Evolutionary conservation across 2,797 vertebrate genomes (phyloP), one percentile per base, ranked within the genome.

Genomic region (Paguma larvata): DNA sequence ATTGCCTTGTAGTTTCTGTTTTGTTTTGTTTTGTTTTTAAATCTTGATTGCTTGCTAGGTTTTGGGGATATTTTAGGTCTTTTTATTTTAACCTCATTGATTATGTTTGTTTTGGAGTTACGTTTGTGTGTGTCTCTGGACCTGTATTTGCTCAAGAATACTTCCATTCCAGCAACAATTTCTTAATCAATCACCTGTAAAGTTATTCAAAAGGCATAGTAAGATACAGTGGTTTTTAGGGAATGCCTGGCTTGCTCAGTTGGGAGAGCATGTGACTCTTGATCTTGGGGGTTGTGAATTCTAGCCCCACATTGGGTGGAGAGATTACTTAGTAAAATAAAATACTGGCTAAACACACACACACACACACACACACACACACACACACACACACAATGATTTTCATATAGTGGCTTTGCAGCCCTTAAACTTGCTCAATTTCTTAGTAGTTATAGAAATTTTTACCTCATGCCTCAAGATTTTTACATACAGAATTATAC

Each of bases 71-170:
- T 46, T 68, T 83, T 72, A 65, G 53, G 19, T 72, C 34, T 63
- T 87, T 82, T 87, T 87, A 27, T 87, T 87, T 70, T 30, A 32
- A 78, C 16, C 14, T 78, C 38, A 53, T 84, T 78, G 62, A 6
- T 72, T 32, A 48, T 78, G 23, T 70, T 91, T 88, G 34, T 88
- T 94, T 91, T 70, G 25, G 44, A 68, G 44, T 84, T 91, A 44
- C 44, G 32, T 59, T 94, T 70, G 34, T 56, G 27, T 82, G 23
- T 72, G 32, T 84, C 32, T 21, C 21, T 75, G 75, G 30, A 11
- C 88, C 4, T 68, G 27, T 38, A 56, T 68, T 75, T 94, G 21
- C 62, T 95, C 59, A 83, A 88, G 41, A 59, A 78, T 27, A 84
- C 34, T 68, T 85, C 75, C 2, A 85, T 72, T 89, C n/a, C 3